These are phyloP conservation scores for Menidia beryllina DNA, from an alignment of 2,113 vertebrate species.

Conservation along the genomic window DNA sequence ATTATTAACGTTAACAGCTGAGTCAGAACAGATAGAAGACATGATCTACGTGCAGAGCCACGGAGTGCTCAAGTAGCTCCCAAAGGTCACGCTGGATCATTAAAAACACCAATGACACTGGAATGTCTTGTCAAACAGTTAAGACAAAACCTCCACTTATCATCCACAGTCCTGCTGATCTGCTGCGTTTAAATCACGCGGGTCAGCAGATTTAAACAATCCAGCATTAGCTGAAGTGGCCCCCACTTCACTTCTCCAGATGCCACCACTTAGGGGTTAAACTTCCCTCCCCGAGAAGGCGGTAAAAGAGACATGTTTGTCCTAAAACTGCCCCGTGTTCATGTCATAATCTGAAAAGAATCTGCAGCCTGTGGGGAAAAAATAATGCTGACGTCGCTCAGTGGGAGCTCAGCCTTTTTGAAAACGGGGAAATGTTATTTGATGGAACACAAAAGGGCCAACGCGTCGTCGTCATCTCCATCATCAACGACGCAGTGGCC, in stretches of 20 bases:
- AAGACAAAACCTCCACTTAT: background rate
- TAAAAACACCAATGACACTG: no score
- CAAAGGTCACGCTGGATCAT: no score
- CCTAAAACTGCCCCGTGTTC: slow-evolving; percentile 14
- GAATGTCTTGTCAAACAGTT: no score
- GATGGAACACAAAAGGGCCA: background rate
- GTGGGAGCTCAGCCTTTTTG: background rate
- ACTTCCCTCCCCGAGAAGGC: slow-evolving; percentile 19
- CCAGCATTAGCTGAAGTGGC: slow-evolving; percentile 6
- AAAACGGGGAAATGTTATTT: background rate
- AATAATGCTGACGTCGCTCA: slow-evolving; percentile 2
- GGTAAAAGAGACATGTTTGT: slow-evolving; percentile 20
- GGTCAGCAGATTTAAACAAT: slow-evolving; percentile 10
- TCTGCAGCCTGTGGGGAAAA: slow-evolving; percentile 9
- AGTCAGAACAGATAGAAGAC: background rate
- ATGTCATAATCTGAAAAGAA: slow-evolving; percentile 11
- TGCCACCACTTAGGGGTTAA: slow-evolving; percentile 6
- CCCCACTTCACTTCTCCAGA: slow-evolving; percentile 13
- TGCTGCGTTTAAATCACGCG: background rate
- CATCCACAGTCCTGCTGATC: background rate
- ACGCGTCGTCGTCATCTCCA: background rate
- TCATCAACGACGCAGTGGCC: no score
- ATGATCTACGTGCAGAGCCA: no score
- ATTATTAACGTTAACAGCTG: no score
- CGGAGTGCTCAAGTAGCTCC: no score